Conservation (phyloP, 2,113 vertebrate species). For the Fulmarus glacialis region DNA sequence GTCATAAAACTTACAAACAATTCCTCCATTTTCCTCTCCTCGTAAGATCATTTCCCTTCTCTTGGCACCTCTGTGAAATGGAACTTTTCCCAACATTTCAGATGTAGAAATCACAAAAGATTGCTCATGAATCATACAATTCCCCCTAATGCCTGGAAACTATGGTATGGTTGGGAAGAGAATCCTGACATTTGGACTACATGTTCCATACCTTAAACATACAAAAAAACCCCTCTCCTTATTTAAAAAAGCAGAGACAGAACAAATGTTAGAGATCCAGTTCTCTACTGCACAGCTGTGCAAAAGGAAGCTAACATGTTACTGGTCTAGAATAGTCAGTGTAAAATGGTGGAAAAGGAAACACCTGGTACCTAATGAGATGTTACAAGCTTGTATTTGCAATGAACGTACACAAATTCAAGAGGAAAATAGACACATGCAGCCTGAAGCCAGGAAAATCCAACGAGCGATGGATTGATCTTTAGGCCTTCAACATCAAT, state of each 20-base stretch:
- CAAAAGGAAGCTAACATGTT: background rate
- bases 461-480: background rate
- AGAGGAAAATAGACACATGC: slow-evolving; percentile 3
- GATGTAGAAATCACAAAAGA: background rate
- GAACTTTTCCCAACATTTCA: background rate
- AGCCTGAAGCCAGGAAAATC: slow-evolving; percentile 53
- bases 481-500: slow-evolving; percentile 18
- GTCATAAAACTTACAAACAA: background rate
- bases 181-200: background rate
- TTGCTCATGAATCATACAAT: background rate
- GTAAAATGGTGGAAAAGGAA: background rate
- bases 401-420: slow-evolving; percentile 16
- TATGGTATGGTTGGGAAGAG: background rate
- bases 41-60: background rate
- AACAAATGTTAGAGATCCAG: background rate
- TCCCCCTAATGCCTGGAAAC: background rate
- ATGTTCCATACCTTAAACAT: background rate
- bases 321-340: background rate
- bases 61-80: background rate
- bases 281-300: background rate
- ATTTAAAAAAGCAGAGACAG: background rate
- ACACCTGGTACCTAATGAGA: slow-evolving; percentile 24
- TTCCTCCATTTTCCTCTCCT: background rate
- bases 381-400: background rate
- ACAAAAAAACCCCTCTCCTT: background rate